A percentile compares a stretch with the other conserved stretches of the same genome.
These are phyloP conservation scores for Chrysocyon brachyurus DNA, from an alignment of 2,797 vertebrate species.

Conservation along the genomic window DNA sequence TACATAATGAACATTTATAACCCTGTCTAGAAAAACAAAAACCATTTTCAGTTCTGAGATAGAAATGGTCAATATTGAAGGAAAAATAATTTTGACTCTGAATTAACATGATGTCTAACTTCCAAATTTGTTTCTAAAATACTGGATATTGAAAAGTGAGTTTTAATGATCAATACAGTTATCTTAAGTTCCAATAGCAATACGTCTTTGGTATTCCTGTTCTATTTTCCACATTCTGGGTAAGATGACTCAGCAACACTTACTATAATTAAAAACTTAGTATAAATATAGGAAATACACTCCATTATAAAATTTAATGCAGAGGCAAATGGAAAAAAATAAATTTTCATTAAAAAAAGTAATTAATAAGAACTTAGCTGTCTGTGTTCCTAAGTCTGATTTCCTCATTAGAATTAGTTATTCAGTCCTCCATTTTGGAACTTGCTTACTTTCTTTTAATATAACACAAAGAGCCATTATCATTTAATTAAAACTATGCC, in stretches of 20 bases:
- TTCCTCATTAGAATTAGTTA: conserved; percentile 41
- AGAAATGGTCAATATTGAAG: neutral
- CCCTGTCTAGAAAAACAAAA: neutral
- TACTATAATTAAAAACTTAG: conserved; percentile 39
- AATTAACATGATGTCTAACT: neutral
- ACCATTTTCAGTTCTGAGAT: conserved; percentile 27
- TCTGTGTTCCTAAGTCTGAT: conserved; percentile 13
- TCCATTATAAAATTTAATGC: conserved; percentile 46
- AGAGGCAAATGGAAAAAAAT: conserved; percentile 34
- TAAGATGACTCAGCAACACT: neutral
- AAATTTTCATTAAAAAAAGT: conserved; percentile 59
- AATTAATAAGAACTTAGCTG: conserved; percentile 49
- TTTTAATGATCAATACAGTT: conserved; percentile 49
- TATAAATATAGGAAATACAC: conserved; percentile 5
- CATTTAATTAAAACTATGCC: conserved; percentile 67
- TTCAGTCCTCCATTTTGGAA: conserved; percentile 13
- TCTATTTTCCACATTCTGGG: conserved; percentile 3
- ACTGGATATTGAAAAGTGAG: neutral
- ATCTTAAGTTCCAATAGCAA: neutral
- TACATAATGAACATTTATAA: conserved; percentile 50
- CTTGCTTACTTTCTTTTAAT: conserved; percentile 41
- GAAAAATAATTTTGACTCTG: conserved; percentile 18
- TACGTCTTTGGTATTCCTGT: neutral
- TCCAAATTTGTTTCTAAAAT: conserved; percentile 52
- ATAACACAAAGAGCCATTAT: conserved; percentile 22